These are phyloP conservation scores for Drosophila albomicans DNA, from an alignment of 1,140 invertebrate genomes.

Conservation along the genomic window DNA sequence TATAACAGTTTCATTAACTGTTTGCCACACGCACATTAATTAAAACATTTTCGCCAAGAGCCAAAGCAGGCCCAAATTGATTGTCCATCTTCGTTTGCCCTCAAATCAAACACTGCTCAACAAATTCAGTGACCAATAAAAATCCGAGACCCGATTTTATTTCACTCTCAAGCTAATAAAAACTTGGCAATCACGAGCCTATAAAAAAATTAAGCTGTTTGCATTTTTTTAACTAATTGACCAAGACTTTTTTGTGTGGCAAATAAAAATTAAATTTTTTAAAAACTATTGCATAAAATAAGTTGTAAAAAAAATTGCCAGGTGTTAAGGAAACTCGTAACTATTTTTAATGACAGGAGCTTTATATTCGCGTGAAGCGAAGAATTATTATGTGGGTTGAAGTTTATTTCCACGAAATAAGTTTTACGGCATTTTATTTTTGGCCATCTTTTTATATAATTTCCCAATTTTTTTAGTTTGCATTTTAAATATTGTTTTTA, in stretches of 20 bases:
- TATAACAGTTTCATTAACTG: conserved; percentile 83
- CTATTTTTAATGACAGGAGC: too few relatives aligned
- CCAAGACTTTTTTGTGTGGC: neutral
- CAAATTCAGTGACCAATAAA: conserved; percentile 8
- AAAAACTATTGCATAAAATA: neutral
- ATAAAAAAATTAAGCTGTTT: neutral
- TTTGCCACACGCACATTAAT: conserved; percentile 69
- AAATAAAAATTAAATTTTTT: neutral
- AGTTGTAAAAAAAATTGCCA: neutral
- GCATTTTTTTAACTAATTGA: neutral
- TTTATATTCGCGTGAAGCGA: too few relatives aligned
- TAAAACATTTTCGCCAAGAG: conserved; percentile 77
- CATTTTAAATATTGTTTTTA: too few relatives aligned
- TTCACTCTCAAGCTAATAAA: neutral
- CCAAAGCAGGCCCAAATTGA: conserved; percentile 48
- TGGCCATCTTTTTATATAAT: too few relatives aligned
- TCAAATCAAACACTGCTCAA: conserved; percentile 40
- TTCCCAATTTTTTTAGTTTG: too few relatives aligned
- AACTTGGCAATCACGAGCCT: neutral
- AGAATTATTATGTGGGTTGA: too few relatives aligned
- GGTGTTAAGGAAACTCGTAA: neutral
- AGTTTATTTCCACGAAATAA: too few relatives aligned
- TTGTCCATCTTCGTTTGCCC: conserved; percentile 47
- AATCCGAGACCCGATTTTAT: neutral
- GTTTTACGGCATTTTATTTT: too few relatives aligned